phyloP scores from a whole-genome alignment of 2,113 vertebrate genomes.

The Ornithorhynchus anatinus region DNA sequence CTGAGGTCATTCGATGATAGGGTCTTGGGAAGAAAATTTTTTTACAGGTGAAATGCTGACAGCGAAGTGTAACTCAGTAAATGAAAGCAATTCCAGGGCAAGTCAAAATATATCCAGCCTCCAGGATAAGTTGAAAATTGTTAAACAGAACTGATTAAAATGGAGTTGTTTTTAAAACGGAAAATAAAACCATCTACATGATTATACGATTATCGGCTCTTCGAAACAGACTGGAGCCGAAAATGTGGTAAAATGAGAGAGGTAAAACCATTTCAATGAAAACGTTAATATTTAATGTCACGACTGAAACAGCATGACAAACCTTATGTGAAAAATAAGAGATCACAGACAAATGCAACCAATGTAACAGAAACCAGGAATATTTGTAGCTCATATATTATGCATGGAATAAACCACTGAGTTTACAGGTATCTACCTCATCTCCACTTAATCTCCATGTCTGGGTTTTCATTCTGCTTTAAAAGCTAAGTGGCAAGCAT shows the following conservation, averaged over 20 bases:
- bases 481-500: constrained; percentile 33
- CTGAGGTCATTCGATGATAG: constrained; percentile 15
- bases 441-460: background rate
- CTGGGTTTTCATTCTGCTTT: constrained; percentile 12
- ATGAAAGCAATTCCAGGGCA: constrained; percentile 9
- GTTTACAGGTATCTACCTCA: background rate
- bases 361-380: background rate
- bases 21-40: constrained; percentile 7
- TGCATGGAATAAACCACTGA: background rate
- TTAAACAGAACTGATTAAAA: constrained; percentile 24
- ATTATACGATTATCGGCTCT: accelerated
- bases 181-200: background rate
- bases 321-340: background rate
- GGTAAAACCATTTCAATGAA: background rate
- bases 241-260: background rate
- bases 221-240: background rate
- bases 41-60: constrained; percentile 18
- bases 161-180: constrained; percentile 5
- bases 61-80: background rate
- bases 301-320: background rate
- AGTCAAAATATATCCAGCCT: background rate
- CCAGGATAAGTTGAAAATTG: background rate
- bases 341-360: background rate
- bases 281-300: background rate
- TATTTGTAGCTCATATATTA: constrained; percentile 1